phyloP scores from a whole-genome alignment of 2,113 vertebrate species.

The Paratilapia polleni region DNA sequence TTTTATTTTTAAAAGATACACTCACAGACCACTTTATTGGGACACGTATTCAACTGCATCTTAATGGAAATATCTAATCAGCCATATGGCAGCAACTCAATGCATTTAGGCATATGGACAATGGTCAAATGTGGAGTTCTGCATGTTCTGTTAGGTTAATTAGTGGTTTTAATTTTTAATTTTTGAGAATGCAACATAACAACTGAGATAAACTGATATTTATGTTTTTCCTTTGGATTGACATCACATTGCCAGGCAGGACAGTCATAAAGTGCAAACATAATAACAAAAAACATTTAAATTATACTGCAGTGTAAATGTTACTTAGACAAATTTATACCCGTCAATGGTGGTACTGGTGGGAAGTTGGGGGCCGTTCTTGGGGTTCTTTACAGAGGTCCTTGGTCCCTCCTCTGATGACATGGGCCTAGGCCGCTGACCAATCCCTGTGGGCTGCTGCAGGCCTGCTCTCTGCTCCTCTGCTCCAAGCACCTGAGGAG shows the following conservation, averaged over 20 bases:
- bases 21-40: too few relatives aligned
- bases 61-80: too few relatives aligned
- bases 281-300: background rate
- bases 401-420: conserved; percentile 81
- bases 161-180: too few relatives aligned
- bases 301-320: background rate
- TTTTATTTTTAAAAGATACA: too few relatives aligned
- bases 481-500: conserved; percentile 78
- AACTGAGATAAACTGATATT: too few relatives aligned
- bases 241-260: background rate
- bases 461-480: conserved; percentile 89
- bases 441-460: conserved; percentile 93
- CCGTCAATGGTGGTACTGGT: conserved; percentile 70
- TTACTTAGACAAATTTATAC: conserved; percentile 56
- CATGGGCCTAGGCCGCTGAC: conserved; percentile 90
- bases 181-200: too few relatives aligned
- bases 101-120: too few relatives aligned
- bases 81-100: too few relatives aligned
- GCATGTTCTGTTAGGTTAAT: too few relatives aligned
- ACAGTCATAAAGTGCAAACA: background rate
- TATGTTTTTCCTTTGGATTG: background rate
- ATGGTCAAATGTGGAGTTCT: too few relatives aligned
- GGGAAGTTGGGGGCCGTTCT: conserved; percentile 52
- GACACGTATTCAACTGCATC: too few relatives aligned
- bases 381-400: conserved; percentile 68